Percentiles rank a stretch among this genome's conserved stretches.
Conservation (phyloP, 2,888 invertebrate species). For the Clunio marinus region DNA sequence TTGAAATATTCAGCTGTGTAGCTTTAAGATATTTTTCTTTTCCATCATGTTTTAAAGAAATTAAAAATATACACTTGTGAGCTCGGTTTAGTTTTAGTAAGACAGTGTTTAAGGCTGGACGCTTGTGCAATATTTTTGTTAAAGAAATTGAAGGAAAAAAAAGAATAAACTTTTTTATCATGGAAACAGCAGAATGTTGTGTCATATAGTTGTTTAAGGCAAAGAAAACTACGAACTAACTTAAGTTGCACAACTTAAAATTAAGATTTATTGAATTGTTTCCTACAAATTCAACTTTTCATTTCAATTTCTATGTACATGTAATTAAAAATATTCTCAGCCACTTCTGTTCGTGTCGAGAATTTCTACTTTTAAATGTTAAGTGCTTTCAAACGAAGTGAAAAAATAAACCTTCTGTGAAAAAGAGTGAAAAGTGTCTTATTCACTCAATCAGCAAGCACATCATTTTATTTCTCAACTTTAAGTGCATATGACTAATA, state of each 20-base stretch:
- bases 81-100: conserved; percentile 34
- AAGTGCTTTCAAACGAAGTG: too few species aligned
- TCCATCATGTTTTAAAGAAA: conserved; percentile 16
- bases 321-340: too few species aligned
- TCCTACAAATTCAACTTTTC: too few species aligned
- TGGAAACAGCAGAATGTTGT: background rate
- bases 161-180: conserved; percentile 11
- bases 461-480: background rate
- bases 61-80: conserved; percentile 7
- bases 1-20: conserved; percentile 12
- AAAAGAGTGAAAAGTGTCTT: conserved; percentile 17
- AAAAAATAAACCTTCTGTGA: background rate
- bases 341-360: too few species aligned
- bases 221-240: background rate
- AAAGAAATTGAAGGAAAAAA: background rate
- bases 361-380: too few species aligned
- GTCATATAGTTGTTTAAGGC: conserved; percentile 7
- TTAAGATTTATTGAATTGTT: conserved; percentile 1
- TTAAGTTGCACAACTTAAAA: background rate
- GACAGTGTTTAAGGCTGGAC: conserved; percentile 36
- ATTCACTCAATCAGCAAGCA: background rate
- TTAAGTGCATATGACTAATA: conserved; percentile 29
- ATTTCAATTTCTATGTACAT: too few species aligned
- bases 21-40: conserved; percentile 18
- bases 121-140: conserved; percentile 35